Evolutionary conservation across 2,888 invertebrate species (phyloP).

Genomic region (Oligia strigilis): DNA sequence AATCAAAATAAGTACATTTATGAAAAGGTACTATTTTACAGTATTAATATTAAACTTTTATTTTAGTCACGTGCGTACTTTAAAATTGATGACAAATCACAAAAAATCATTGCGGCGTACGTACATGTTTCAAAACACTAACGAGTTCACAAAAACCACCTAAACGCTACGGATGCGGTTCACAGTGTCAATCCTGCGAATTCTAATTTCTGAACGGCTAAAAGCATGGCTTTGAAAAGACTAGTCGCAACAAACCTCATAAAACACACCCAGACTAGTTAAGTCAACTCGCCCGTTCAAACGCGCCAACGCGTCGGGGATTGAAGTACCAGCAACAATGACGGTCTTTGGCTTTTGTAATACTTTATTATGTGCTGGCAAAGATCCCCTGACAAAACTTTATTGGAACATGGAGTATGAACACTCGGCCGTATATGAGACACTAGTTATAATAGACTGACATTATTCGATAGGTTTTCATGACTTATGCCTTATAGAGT

Average conservation of each 20-base stretch:
- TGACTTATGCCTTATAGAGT: conserved; percentile 65
- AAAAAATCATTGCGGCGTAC: neutral
- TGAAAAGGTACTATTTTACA: neutral
- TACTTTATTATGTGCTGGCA: conserved; percentile 90
- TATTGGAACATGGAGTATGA: conserved; percentile 89
- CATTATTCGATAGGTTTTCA: conserved; percentile 78
- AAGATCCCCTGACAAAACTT: conserved; percentile 90
- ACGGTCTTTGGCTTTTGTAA: conserved; percentile 91
- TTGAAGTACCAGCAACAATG: conserved; percentile 90
- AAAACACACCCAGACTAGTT: conserved; percentile 21
- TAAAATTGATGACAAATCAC: neutral
- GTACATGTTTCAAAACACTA: neutral
- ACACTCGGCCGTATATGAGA: conserved; percentile 85
- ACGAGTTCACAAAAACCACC: neutral
- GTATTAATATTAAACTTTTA: neutral
- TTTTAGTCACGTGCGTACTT: neutral
- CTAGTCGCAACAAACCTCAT: neutral
- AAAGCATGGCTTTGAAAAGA: neutral
- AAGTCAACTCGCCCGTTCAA: conserved; percentile 74
- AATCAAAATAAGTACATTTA: too few relatives aligned
- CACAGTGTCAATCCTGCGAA: neutral
- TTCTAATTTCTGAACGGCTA: neutral
- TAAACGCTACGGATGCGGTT: neutral
- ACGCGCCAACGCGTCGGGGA: conserved; percentile 81
- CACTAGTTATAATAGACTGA: conserved; percentile 83